These are phyloP conservation scores for Nylanderia fulva DNA, from an alignment of 1,140 invertebrate genomes.

Conservation along the genomic window DNA sequence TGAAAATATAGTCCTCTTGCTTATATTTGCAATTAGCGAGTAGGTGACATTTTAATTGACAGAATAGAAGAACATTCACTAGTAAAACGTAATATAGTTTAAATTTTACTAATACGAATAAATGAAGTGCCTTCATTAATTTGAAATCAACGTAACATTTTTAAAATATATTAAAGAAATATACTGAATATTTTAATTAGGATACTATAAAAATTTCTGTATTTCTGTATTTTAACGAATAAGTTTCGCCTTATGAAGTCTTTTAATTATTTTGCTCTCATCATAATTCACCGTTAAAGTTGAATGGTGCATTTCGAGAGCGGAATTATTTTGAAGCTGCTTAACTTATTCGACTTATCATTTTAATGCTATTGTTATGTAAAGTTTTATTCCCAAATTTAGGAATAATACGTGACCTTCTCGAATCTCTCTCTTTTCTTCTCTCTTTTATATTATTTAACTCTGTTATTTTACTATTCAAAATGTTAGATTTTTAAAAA, in stretches of 20 bases:
- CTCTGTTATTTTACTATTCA: background rate
- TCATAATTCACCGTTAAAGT: constrained; percentile 32
- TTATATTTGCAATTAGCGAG: background rate
- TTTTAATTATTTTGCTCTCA: constrained; percentile 51
- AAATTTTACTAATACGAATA: background rate
- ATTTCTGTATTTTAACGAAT: constrained; percentile 38
- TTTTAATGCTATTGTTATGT: constrained; percentile 33
- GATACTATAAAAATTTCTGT: background rate
- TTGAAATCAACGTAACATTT: background rate
- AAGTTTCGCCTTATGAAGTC: constrained; percentile 34
- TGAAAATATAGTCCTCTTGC: background rate
- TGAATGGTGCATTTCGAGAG: constrained; percentile 10
- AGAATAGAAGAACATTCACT: background rate
- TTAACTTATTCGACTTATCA: constrained; percentile 58
- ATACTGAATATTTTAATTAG: background rate
- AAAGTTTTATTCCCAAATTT: constrained; percentile 28
- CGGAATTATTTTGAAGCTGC: constrained; percentile 42
- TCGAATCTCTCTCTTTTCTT: no score
- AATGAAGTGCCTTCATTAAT: background rate
- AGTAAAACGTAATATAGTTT: background rate
- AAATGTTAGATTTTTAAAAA: background rate
- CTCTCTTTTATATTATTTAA: background rate
- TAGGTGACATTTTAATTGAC: background rate
- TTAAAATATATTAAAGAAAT: background rate
- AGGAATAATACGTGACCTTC: background rate